These are phyloP conservation scores for Gallinago media DNA, from an alignment of 2,113 vertebrate species.

Conservation along the genomic window DNA sequence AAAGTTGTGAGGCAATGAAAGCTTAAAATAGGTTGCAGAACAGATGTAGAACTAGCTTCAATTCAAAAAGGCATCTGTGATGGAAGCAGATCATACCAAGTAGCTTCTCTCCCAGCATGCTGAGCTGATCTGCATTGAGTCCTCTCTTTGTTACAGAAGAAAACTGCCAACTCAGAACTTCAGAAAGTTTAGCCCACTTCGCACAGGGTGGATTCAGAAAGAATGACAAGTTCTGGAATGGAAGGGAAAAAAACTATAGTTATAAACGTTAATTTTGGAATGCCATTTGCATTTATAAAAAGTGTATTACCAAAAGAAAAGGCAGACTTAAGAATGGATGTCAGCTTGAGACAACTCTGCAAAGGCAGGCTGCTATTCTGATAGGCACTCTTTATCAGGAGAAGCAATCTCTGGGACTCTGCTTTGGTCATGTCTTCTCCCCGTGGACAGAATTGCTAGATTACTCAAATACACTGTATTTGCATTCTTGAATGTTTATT, in stretches of 20 bases:
- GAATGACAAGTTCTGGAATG: slow-evolving; percentile 85
- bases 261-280: background rate
- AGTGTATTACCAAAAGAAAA: background rate
- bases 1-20: background rate
- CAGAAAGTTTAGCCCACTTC: slow-evolving; percentile 86
- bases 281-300: background rate
- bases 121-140: slow-evolving; percentile 87
- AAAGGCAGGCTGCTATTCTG: background rate
- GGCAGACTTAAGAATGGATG: background rate
- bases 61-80: background rate
- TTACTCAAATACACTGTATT: background rate
- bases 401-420: background rate
- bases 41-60: background rate
- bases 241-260: background rate
- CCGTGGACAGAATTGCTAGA: background rate
- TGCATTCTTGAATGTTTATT: background rate
- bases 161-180: slow-evolving; percentile 95
- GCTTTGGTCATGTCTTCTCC: background rate
- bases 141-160: slow-evolving; percentile 86
- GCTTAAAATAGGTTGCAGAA: background rate
- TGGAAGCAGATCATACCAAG: slow-evolving; percentile 70
- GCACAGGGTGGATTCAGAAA: slow-evolving; percentile 87
- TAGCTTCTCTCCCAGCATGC: slow-evolving; percentile 84
- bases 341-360: background rate
- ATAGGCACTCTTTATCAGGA: background rate